These are phyloP conservation scores for Myotis davidii DNA, from an alignment of 2,113 vertebrate species.

Conservation along the genomic window DNA sequence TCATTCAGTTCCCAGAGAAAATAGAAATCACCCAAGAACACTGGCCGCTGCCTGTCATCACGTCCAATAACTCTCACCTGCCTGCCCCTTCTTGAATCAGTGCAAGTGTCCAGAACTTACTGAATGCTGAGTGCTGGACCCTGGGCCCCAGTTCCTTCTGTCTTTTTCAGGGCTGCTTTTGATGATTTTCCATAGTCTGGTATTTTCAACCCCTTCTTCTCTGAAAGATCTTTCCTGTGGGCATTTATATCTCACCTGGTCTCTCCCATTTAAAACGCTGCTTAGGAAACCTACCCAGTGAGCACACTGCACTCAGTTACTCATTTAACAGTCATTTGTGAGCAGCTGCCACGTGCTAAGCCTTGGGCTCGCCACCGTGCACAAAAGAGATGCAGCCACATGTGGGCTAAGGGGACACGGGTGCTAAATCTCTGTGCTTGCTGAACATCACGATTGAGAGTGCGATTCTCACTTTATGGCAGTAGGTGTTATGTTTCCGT, in stretches of 20 bases:
- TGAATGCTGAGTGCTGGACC: neutral
- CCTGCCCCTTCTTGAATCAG: neutral
- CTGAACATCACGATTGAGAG: too few species aligned
- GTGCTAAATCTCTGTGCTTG: neutral
- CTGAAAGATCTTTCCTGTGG: neutral
- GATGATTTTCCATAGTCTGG: neutral
- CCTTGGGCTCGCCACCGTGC: fast-evolving
- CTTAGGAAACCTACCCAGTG: neutral
- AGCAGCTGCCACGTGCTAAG: neutral
- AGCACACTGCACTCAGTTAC: neutral
- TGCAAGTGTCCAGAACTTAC: neutral
- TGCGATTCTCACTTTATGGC: neutral
- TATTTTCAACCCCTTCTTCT: neutral
- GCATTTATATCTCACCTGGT: neutral
- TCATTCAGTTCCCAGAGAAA: neutral
- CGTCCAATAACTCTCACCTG: neutral
- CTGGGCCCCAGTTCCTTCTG: neutral
- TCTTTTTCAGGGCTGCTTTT: neutral
- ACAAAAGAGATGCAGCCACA: neutral
- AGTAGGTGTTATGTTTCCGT: neutral
- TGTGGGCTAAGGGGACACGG: neutral
- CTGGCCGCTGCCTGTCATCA: neutral
- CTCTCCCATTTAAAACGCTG: neutral
- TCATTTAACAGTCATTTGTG: neutral
- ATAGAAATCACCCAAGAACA: neutral